Percentiles rank a stretch among this genome's conserved stretches.
Conservation (phyloP, 2,797 vertebrate genomes). For the Sebastes matsubarae region DNA sequence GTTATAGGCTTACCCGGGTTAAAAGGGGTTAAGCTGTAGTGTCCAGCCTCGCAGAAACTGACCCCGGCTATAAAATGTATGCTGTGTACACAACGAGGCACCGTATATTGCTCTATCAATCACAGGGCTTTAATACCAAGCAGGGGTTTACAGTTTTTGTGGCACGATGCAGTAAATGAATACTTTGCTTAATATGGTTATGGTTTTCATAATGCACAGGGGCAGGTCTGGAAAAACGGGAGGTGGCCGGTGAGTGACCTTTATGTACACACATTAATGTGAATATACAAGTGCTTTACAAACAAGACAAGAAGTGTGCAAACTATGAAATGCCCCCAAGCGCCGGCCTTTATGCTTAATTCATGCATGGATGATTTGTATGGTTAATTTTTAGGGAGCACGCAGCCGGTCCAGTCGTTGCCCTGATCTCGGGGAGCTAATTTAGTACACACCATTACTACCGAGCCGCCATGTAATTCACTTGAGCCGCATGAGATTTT, state of each 20-base stretch:
- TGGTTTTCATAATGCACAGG: not conserved
- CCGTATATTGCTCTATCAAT: constrained; percentile 32
- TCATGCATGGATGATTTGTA: constrained; percentile 31
- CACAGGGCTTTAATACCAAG: not conserved
- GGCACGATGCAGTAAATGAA: not conserved
- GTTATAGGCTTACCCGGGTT: not conserved
- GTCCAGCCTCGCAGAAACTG: constrained; percentile 24
- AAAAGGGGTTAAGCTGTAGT: constrained; percentile 27
- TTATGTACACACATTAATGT: not conserved
- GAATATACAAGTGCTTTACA: not conserved
- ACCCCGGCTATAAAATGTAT: constrained; percentile 15
- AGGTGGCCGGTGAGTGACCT: not conserved
- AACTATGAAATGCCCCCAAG: not conserved
- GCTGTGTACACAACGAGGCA: not conserved
- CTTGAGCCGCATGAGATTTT: constrained; percentile 24
- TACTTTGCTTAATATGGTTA: not conserved
- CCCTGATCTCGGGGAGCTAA: constrained; percentile 27
- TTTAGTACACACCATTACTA: constrained; percentile 39
- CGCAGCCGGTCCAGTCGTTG: constrained; percentile 9
- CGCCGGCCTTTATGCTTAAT: not conserved
- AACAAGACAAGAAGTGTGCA: not conserved
- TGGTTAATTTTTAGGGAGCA: constrained; percentile 22
- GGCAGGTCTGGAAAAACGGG: not conserved
- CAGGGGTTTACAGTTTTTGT: not conserved
- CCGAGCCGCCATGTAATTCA: constrained; percentile 25